Evolutionary conservation across 2,797 vertebrate genomes (phyloP).

Genomic region (Leptodactylus fallax): DNA sequence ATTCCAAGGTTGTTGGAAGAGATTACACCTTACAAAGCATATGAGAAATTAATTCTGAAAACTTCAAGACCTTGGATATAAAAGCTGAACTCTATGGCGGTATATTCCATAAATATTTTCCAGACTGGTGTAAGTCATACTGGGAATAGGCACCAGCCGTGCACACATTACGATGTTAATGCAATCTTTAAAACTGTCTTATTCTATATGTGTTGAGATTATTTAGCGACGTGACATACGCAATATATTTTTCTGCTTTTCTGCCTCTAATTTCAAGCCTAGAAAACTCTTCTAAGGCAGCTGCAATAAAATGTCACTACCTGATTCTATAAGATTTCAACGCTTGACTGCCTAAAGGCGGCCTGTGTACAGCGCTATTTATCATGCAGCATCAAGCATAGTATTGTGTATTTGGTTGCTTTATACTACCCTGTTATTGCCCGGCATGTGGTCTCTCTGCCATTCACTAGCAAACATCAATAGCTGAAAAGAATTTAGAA

Average conservation of each 20-base stretch:
- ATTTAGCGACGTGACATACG: conserved; percentile 10
- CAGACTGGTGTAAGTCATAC: neutral
- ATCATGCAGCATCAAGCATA: conserved; percentile 27
- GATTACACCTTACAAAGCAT: neutral
- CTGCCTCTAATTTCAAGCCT: conserved; percentile 16
- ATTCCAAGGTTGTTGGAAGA: neutral
- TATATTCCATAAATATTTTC: neutral
- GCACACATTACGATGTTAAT: neutral
- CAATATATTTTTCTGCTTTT: conserved; percentile 31
- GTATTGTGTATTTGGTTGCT: conserved; percentile 25
- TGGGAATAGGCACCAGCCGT: neutral
- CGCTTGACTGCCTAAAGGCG: conserved; percentile 31
- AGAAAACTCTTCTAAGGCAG: conserved; percentile 28
- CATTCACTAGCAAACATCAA: conserved; percentile 1
- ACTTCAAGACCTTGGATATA: neutral
- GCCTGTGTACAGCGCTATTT: conserved; percentile 15
- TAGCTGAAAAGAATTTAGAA: conserved; percentile 1
- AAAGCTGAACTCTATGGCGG: neutral
- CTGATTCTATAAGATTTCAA: conserved; percentile 50
- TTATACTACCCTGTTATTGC: conserved; percentile 10
- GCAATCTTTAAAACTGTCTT: conserved; percentile 30
- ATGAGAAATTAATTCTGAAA: neutral
- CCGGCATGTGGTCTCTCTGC: neutral
- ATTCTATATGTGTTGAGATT: conserved; percentile 29
- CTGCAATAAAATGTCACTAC: conserved; percentile 37